Evolutionary conservation across 2,888 invertebrate species (phyloP).

Genomic region (Cepaea hortensis): DNA sequence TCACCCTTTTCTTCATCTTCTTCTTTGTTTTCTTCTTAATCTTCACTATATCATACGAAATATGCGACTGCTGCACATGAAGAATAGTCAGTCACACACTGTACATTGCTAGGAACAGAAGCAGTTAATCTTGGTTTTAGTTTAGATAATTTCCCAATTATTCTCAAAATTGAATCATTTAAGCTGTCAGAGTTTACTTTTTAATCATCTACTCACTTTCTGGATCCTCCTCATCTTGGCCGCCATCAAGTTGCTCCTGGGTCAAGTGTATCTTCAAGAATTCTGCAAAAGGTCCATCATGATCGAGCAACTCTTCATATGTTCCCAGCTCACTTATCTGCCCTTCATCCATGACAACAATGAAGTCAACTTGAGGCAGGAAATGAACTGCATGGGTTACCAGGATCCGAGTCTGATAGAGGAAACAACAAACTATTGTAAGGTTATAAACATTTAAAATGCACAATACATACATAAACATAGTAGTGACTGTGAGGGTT

Average conservation of each 20-base stretch:
- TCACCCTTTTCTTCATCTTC: too few species aligned
- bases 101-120: too few species aligned
- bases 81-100: too few species aligned
- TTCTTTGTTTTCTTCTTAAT: too few species aligned
- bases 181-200: neutral
- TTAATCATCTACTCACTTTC: conserved; percentile 42
- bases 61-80: too few species aligned
- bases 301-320: conserved; percentile 44
- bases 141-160: too few species aligned
- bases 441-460: too few species aligned
- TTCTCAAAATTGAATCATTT: neutral
- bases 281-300: conserved; percentile 49
- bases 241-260: conserved; percentile 5
- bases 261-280: conserved; percentile 44
- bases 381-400: conserved; percentile 50
- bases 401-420: conserved; percentile 43
- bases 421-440: neutral
- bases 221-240: conserved; percentile 40
- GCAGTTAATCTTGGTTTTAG: too few species aligned
- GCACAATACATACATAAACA: too few species aligned
- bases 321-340: conserved; percentile 44
- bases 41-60: too few species aligned
- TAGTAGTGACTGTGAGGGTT: too few species aligned
- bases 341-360: conserved; percentile 47
- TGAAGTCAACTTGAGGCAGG: conserved; percentile 49